These are phyloP conservation scores for Zootermopsis nevadensis DNA, from an alignment of 2,888 invertebrate species.

Conservation along the genomic window DNA sequence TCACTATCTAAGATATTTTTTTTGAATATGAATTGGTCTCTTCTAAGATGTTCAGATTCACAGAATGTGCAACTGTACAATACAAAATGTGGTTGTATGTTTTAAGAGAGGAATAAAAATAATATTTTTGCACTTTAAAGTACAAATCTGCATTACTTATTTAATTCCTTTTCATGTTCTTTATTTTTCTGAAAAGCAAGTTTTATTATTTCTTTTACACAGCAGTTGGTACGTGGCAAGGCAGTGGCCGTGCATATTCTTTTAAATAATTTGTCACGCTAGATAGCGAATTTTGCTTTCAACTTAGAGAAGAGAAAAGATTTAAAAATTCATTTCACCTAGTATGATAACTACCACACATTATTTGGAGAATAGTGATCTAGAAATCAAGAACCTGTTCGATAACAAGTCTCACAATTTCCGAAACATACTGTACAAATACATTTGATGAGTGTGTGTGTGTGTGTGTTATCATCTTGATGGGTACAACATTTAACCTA, in stretches of 20 bases:
- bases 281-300: slow-evolving; percentile 22
- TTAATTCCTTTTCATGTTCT: slow-evolving; percentile 37
- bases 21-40: no score
- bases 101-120: background rate
- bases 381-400: background rate
- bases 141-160: slow-evolving; percentile 23
- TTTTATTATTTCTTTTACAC: slow-evolving; percentile 45
- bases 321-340: background rate
- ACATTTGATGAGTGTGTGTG: background rate
- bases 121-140: slow-evolving; percentile 54
- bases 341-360: background rate
- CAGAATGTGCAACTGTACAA: no score
- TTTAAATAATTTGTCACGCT: slow-evolving; percentile 39
- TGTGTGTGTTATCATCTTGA: background rate
- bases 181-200: slow-evolving; percentile 50
- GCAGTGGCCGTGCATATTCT: slow-evolving; percentile 48
- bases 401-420: background rate
- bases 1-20: no score
- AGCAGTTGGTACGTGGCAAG: slow-evolving; percentile 47
- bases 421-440: slow-evolving; percentile 1
- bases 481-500: background rate
- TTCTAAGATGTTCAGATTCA: no score
- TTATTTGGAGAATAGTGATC: background rate
- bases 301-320: slow-evolving; percentile 42
- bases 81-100: background rate